Percentiles rank a stretch among this genome's conserved stretches.
These are phyloP conservation scores for Harpagoxenus sublaevis DNA, from an alignment of 2,888 invertebrate genomes.

Conservation along the genomic window DNA sequence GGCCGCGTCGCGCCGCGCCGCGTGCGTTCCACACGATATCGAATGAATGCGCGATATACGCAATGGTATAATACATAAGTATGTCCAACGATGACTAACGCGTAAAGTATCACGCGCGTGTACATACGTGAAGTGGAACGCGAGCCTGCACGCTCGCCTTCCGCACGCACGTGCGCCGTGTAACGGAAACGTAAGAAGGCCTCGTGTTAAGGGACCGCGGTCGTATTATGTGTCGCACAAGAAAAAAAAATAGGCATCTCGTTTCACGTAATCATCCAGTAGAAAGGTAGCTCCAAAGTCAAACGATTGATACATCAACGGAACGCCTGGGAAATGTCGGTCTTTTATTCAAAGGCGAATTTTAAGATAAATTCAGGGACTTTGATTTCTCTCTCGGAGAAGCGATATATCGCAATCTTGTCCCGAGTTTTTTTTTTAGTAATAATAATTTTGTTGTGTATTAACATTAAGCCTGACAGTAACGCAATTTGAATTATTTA, in stretches of 20 bases:
- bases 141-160: conserved; percentile 5
- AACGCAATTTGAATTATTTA: conserved; percentile 10
- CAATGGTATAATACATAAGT: background rate
- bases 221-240: conserved; percentile 1
- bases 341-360: background rate
- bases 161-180: conserved; percentile 30
- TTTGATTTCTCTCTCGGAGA: background rate
- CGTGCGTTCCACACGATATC: conserved; percentile 9
- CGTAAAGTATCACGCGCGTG: conserved; percentile 15
- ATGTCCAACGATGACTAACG: background rate
- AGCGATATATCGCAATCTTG: background rate
- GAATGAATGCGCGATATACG: conserved; percentile 2
- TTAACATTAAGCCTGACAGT: background rate
- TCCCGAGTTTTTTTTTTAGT: too few relatives aligned
- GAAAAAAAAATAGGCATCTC: background rate
- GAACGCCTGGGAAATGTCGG: background rate
- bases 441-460: background rate
- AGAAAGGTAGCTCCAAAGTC: background rate
- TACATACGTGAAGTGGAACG: conserved; percentile 5
- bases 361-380: background rate
- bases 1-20: conserved; percentile 2
- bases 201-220: background rate
- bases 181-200: conserved; percentile 38
- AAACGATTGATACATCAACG: background rate
- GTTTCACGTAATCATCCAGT: background rate